These are phyloP conservation scores for Cyprinodon variegatus DNA, from an alignment of 2,113 vertebrate species.

Conservation along the genomic window DNA sequence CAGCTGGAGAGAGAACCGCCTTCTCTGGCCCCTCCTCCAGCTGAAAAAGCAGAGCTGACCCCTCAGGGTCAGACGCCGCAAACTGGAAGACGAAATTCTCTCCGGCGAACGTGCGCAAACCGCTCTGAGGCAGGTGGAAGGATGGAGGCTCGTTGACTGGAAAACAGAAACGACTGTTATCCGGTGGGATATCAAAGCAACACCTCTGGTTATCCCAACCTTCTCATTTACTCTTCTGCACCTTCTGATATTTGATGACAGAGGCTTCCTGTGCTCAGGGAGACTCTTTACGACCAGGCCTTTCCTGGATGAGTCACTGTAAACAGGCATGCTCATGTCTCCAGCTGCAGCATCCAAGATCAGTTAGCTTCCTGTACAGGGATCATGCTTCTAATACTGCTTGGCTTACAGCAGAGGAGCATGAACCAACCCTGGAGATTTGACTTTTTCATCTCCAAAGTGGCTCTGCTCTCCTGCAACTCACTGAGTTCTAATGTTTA, in stretches of 20 bases:
- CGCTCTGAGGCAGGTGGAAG: constrained; percentile 74
- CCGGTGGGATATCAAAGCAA: neutral
- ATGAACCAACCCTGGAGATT: too few relatives aligned
- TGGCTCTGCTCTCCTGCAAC: too few relatives aligned
- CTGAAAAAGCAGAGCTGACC: constrained; percentile 83
- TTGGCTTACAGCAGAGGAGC: too few relatives aligned
- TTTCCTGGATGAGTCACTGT: constrained; percentile 11
- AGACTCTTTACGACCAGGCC: constrained; percentile 10
- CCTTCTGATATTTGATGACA: constrained; percentile 3
- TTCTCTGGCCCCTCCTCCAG: constrained; percentile 77
- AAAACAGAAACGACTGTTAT: neutral
- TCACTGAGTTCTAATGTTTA: too few relatives aligned
- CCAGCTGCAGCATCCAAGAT: constrained; percentile 2
- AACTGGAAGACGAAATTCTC: constrained; percentile 88
- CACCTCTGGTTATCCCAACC: neutral
- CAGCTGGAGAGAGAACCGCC: constrained; percentile 80
- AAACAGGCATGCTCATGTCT: neutral
- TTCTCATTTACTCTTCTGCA: constrained; percentile 9
- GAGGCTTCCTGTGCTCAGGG: constrained; percentile 27
- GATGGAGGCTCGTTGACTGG: constrained; percentile 81
- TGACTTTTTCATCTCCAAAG: too few relatives aligned
- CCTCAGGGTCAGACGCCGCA: constrained; percentile 80
- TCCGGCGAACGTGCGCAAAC: constrained; percentile 79
- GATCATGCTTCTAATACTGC: neutral
- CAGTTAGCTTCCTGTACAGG: neutral